Evolutionary conservation across 2,888 invertebrate species (phyloP).

Genomic region (Caenorhabditis plicata): DNA sequence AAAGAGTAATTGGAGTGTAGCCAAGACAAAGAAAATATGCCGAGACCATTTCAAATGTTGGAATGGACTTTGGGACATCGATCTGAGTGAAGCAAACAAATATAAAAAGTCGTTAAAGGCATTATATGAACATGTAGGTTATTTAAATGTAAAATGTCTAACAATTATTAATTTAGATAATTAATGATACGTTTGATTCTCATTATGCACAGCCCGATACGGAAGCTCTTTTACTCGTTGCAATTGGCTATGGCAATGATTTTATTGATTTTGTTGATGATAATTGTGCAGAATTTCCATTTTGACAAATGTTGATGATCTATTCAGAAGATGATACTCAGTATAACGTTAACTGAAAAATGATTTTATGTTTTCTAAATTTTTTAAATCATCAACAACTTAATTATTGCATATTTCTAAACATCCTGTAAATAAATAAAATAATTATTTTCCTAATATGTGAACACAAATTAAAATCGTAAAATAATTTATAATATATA

Average conservation of each 20-base stretch:
- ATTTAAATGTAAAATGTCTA: background rate
- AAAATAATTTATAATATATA: too few relatives aligned
- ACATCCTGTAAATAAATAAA: too few relatives aligned
- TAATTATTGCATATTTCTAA: too few relatives aligned
- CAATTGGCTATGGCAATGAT: conserved; percentile 52
- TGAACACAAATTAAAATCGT: too few relatives aligned
- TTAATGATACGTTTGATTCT: conserved; percentile 17
- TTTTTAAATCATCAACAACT: too few relatives aligned
- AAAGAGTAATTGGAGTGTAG: conserved; percentile 13
- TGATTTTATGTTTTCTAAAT: too few relatives aligned
- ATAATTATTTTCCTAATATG: too few relatives aligned
- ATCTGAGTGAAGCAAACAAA: background rate
- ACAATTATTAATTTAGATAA: conserved; percentile 3
- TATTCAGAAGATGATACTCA: too few relatives aligned
- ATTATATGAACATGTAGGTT: conserved; percentile 3
- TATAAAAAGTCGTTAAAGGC: conserved; percentile 6
- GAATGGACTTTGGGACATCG: too few relatives aligned
- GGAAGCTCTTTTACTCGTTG: conserved; percentile 54
- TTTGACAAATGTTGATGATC: too few relatives aligned
- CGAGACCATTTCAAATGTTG: too few relatives aligned
- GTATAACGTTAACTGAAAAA: too few relatives aligned
- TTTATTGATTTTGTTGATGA: conserved; percentile 50
- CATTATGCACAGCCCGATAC: conserved; percentile 58
- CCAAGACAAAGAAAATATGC: conserved; percentile 8
- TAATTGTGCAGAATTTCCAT: conserved; percentile 33